These are phyloP conservation scores for Trissoscelio sp. DNA, from an alignment of 2,888 invertebrate species.

Conservation along the genomic window DNA sequence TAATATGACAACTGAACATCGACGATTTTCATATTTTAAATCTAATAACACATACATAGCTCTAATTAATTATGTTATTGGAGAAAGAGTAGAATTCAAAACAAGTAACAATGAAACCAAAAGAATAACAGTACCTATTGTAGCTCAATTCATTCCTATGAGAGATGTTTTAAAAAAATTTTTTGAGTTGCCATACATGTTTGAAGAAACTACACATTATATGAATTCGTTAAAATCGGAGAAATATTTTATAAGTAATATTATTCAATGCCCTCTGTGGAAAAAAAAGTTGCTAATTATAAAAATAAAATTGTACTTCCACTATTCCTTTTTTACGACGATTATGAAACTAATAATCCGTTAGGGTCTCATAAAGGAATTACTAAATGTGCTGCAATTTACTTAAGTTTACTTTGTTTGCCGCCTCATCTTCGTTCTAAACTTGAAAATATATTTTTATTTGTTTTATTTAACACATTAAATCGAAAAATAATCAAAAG, in stretches of 20 bases:
- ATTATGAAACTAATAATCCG: conserved; percentile 71
- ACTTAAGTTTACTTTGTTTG: conserved; percentile 62
- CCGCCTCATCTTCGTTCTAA: conserved; percentile 62
- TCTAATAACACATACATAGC: not conserved
- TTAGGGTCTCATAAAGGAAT: conserved; percentile 69
- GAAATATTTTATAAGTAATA: not conserved
- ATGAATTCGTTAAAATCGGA: not conserved
- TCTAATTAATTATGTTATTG: not conserved
- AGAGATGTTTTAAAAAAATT: not conserved
- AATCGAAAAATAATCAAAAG: conserved; percentile 65
- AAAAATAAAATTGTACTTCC: conserved; percentile 64
- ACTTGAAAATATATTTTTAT: conserved; percentile 69
- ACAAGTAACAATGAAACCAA: not conserved
- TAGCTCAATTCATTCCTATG: not conserved
- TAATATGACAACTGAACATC: not conserved
- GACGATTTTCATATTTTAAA: not conserved
- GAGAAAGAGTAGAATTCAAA: not conserved
- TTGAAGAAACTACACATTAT: not conserved
- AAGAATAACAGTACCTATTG: not conserved
- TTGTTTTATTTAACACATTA: conserved; percentile 67
- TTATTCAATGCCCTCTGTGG: not conserved
- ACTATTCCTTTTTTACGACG: conserved; percentile 68
- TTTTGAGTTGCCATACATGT: not conserved
- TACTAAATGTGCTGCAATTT: conserved; percentile 70
- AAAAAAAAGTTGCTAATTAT: not conserved